phyloP scores from a whole-genome alignment of 2,888 invertebrate genomes.

The Caenorhabditis sp. region DNA sequence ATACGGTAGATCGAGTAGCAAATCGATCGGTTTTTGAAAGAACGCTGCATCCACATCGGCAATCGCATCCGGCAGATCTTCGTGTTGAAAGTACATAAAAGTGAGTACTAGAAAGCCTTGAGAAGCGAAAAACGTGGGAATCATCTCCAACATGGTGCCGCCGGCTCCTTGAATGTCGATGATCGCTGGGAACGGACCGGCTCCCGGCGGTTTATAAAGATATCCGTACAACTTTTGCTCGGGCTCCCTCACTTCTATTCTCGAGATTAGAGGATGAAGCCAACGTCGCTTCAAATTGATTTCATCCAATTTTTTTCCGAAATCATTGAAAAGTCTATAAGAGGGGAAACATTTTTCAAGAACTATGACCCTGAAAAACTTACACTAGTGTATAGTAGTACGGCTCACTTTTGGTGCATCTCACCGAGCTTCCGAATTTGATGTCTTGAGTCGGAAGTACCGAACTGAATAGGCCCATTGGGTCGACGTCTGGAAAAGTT shows the following conservation, averaged over 20 bases:
- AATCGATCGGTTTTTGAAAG: conserved; percentile 46
- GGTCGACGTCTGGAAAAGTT: conserved; percentile 5
- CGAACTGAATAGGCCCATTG: conserved; percentile 57
- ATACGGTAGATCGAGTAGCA: conserved; percentile 24
- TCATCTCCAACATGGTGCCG: conserved; percentile 23
- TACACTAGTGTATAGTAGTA: conserved; percentile 29
- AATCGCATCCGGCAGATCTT: conserved; percentile 38
- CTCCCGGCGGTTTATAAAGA: conserved; percentile 49
- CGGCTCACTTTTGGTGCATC: conserved; percentile 1
- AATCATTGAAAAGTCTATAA: conserved; percentile 17
- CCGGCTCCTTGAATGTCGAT: conserved; percentile 52
- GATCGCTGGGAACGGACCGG: conserved; percentile 56
- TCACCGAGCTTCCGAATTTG: conserved; percentile 21
- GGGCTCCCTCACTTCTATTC: conserved; percentile 8
- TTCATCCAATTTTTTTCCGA: background rate
- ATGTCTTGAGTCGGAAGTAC: conserved; percentile 37
- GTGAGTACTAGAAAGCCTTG: conserved; percentile 51
- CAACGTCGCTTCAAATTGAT: conserved; percentile 30
- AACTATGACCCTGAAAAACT: conserved; percentile 2
- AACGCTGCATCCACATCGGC: conserved; percentile 47
- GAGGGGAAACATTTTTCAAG: background rate
- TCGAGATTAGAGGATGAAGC: conserved; percentile 14
- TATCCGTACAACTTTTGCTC: conserved; percentile 17
- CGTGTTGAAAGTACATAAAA: conserved; percentile 43
- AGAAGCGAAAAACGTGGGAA: conserved; percentile 38